Percentiles rank a stretch among this genome's conserved stretches.
Conservation (phyloP, 1,140 invertebrate genomes). For the Drosophila cardini region DNA sequence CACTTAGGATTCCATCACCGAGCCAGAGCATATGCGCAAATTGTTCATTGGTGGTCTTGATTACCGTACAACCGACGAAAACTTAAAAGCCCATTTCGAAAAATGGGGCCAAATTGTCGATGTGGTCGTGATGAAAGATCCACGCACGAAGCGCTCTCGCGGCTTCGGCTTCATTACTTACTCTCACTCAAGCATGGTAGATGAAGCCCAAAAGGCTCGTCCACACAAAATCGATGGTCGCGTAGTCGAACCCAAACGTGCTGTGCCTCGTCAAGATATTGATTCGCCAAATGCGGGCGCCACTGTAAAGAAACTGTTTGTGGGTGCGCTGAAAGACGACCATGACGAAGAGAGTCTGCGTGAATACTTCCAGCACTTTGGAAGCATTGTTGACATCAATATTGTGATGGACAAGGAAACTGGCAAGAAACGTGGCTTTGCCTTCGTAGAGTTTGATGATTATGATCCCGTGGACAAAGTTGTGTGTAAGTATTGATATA, state of each 20-base stretch:
- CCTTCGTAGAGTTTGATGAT: conserved; percentile 98
- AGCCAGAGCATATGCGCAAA: conserved; percentile 97
- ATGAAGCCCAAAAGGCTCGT: conserved; percentile 95
- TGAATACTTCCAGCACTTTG: conserved; percentile 94
- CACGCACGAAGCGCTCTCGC: conserved; percentile 95
- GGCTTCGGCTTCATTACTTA: conserved; percentile 99
- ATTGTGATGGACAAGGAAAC: conserved; percentile 96
- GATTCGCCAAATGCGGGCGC: conserved; percentile 95
- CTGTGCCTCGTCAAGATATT: conserved; percentile 97
- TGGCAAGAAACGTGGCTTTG: conserved; percentile 96
- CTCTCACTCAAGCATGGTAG: conserved; percentile 96
- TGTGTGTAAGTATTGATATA: conserved; percentile 87
- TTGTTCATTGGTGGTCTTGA: conserved; percentile 99
- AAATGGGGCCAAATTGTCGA: conserved; percentile 99
- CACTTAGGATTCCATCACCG: conserved; percentile 85
- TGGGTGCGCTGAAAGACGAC: conserved; percentile 96
- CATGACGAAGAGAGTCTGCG: conserved; percentile 94
- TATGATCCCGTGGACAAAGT: conserved; percentile 98
- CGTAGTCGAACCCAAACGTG: conserved; percentile 98
- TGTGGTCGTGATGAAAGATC: conserved; percentile 99
- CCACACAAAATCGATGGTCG: conserved; percentile 90
- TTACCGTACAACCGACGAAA: conserved; percentile 98
- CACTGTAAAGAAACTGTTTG: conserved; percentile 97
- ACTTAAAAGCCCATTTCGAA: conserved; percentile 96
- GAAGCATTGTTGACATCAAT: conserved; percentile 92